Percentiles rank a stretch among this genome's conserved stretches.
These are phyloP conservation scores for Teinopalpus imperialis DNA, from an alignment of 2,888 invertebrate genomes.

Conservation along the genomic window DNA sequence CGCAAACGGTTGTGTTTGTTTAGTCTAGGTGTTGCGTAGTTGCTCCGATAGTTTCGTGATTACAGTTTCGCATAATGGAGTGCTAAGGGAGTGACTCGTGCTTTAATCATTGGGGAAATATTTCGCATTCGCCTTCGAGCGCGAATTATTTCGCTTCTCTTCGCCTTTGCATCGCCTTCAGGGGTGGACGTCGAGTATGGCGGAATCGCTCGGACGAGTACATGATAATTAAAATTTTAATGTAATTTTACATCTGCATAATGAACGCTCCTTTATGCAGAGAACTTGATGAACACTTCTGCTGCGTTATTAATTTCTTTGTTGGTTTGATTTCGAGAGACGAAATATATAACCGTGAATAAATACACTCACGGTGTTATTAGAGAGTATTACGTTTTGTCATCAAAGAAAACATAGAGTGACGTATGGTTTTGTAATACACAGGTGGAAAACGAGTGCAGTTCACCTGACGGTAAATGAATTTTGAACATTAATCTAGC, in stretches of 20 bases:
- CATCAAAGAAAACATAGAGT: too few relatives aligned
- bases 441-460: too few relatives aligned
- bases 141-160: slow-evolving; percentile 42
- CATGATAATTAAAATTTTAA: slow-evolving; percentile 30
- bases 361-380: too few relatives aligned
- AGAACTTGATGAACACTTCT: neutral
- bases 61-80: slow-evolving; percentile 73
- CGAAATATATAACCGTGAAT: too few relatives aligned
- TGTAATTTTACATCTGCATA: slow-evolving; percentile 9
- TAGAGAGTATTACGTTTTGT: too few relatives aligned
- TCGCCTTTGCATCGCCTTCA: slow-evolving; percentile 25
- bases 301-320: neutral
- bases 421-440: too few relatives aligned
- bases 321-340: neutral
- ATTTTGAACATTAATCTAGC: too few relatives aligned
- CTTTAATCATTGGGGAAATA: slow-evolving; percentile 78
- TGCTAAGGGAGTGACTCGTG: slow-evolving; percentile 51
- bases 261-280: slow-evolving; percentile 1
- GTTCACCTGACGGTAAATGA: too few relatives aligned
- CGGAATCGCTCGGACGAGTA: slow-evolving; percentile 29
- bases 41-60: slow-evolving; percentile 64
- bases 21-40: slow-evolving; percentile 27
- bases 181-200: slow-evolving; percentile 28
- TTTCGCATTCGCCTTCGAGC: slow-evolving; percentile 42
- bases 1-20: slow-evolving; percentile 39